Conservation (phyloP, 2,888 invertebrate genomes). For the Papilio elwesi region DNA sequence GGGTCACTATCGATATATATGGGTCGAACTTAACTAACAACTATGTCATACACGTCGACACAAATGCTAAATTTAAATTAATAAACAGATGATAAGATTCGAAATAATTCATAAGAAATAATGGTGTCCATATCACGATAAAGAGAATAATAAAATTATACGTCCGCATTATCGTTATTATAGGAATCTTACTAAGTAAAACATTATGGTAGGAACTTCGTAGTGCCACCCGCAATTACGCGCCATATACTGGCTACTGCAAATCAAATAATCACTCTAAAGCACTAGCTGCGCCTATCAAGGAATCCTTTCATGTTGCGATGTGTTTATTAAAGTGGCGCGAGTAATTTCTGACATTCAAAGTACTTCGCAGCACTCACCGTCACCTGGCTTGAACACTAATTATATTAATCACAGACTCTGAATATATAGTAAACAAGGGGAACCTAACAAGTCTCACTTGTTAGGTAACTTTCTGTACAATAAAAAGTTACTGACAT, state of each 20-base stretch:
- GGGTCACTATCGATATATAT: too few relatives aligned
- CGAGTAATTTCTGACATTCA: constrained; percentile 60
- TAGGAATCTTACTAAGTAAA: constrained; percentile 13
- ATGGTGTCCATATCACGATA: constrained; percentile 12
- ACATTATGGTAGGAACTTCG: constrained; percentile 9
- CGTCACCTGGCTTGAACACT: neutral
- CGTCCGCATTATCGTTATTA: constrained; percentile 18
- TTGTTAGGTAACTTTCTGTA: too few relatives aligned
- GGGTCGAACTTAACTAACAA: too few relatives aligned
- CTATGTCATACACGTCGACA: too few relatives aligned
- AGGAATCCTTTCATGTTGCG: constrained; percentile 73
- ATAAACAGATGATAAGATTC: neutral
- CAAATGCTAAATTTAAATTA: neutral
- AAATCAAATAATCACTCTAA: constrained; percentile 73
- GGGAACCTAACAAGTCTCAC: too few relatives aligned
- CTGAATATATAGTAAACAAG: too few relatives aligned
- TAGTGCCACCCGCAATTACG: constrained; percentile 63
- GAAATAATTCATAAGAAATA: constrained; percentile 6
- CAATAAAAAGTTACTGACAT: too few relatives aligned
- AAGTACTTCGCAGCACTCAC: neutral
- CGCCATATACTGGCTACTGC: constrained; percentile 62
- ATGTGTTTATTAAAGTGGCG: constrained; percentile 81
- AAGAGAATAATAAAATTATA: constrained; percentile 27
- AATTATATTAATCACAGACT: neutral
- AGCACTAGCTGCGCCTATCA: constrained; percentile 74